Percentiles rank a stretch among this genome's conserved stretches.
Conservation (phyloP, 1,140 invertebrate genomes). For the Diabrotica virgifera region DNA sequence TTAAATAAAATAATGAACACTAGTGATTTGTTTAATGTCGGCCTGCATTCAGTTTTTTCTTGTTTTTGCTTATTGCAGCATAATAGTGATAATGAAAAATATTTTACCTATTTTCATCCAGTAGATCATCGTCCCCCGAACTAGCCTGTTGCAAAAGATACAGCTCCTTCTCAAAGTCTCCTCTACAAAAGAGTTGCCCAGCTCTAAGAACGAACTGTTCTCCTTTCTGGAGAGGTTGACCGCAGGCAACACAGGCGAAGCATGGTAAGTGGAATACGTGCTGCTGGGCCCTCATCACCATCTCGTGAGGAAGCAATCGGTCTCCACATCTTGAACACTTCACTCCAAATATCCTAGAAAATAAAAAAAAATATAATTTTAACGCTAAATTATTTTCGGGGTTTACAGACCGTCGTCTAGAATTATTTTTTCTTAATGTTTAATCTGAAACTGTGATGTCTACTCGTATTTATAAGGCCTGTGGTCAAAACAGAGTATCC, state of each 20-base stretch:
- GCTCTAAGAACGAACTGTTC: constrained; percentile 92
- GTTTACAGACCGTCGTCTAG: too few relatives aligned
- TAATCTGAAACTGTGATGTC: too few relatives aligned
- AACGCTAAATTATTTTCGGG: too few relatives aligned
- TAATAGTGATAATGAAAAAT: not conserved
- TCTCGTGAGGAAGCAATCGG: constrained; percentile 82
- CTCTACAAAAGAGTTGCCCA: constrained; percentile 89
- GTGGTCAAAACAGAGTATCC: too few relatives aligned
- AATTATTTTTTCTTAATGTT: too few relatives aligned
- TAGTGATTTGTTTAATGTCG: too few relatives aligned
- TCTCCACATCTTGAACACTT: constrained; percentile 92
- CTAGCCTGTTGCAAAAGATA: constrained; percentile 74
- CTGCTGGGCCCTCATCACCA: constrained; percentile 84
- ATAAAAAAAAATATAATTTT: not conserved
- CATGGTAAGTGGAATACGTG: constrained; percentile 88
- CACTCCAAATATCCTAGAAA: constrained; percentile 80
- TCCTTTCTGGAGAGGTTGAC: constrained; percentile 88
- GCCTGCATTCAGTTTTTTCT: too few relatives aligned
- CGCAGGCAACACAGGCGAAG: constrained; percentile 90
- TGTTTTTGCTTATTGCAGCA: too few relatives aligned
- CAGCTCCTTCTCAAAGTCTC: constrained; percentile 90
- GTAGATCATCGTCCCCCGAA: constrained; percentile 70
- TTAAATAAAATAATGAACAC: too few relatives aligned
- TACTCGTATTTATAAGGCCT: too few relatives aligned
- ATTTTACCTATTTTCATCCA: constrained; percentile 72